These are phyloP conservation scores for Branchinecta sandiegonensis DNA, from an alignment of 2,888 invertebrate species.

Conservation along the genomic window DNA sequence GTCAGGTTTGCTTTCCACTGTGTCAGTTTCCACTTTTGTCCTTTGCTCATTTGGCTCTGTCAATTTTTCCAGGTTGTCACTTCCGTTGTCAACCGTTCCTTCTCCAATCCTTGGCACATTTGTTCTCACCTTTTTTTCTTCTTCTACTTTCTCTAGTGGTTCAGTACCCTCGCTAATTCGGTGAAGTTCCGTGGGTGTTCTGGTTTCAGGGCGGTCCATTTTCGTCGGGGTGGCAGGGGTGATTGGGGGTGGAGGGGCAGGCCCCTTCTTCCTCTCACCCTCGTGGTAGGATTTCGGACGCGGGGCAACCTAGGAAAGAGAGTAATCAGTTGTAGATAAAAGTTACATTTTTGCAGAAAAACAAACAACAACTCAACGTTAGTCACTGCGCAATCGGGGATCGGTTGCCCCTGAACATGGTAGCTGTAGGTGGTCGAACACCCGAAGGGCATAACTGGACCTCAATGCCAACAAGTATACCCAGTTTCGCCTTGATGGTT, in stretches of 20 bases:
- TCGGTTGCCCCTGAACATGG: too few species aligned
- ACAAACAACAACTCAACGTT: too few species aligned
- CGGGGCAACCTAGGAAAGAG: slow-evolving; percentile 20
- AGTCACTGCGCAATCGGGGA: too few species aligned
- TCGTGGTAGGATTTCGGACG: slow-evolving; percentile 25
- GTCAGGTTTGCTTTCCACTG: slow-evolving; percentile 10
- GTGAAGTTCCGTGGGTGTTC: slow-evolving; percentile 19
- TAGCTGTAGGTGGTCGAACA: too few species aligned
- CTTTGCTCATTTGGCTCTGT: slow-evolving; percentile 28
- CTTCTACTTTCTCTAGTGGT: neutral
- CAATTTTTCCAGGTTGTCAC: slow-evolving; percentile 25
- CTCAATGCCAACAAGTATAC: too few species aligned
- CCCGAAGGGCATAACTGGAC: too few species aligned
- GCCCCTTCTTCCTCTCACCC: slow-evolving; percentile 51
- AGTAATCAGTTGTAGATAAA: neutral
- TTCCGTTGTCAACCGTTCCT: slow-evolving; percentile 17
- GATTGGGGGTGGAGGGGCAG: slow-evolving; percentile 54
- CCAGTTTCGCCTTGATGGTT: too few species aligned
- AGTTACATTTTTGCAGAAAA: too few species aligned
- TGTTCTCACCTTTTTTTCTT: slow-evolving; percentile 19
- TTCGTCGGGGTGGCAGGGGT: slow-evolving; percentile 28
- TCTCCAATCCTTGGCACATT: slow-evolving; percentile 27
- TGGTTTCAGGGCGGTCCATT: slow-evolving; percentile 24
- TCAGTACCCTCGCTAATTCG: neutral
- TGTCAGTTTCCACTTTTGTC: slow-evolving; percentile 26